phyloP scores from a whole-genome alignment of 2,797 vertebrate species.

The Chiroxiphia lanceolata region DNA sequence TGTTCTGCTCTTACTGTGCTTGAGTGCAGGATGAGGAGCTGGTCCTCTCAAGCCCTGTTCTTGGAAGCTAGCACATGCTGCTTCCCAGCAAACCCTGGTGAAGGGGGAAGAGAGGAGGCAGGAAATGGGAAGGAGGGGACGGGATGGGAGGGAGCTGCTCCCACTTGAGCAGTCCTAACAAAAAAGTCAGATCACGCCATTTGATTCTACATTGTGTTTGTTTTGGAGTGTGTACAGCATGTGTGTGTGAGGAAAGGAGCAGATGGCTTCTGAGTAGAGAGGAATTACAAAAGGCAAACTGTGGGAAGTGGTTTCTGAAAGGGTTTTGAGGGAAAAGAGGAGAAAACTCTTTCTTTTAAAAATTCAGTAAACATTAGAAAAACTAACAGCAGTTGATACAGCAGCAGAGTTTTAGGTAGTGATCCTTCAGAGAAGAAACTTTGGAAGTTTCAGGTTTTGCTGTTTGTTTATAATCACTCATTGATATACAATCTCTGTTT shows the following conservation, averaged over 20 bases:
- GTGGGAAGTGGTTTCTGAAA: constrained; percentile 24
- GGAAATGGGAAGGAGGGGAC: not conserved
- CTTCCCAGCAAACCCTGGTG: not conserved
- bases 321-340: not conserved
- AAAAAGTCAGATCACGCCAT: not conserved
- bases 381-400: not conserved
- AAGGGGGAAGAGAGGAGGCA: not conserved
- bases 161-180: not conserved
- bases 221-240: not conserved
- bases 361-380: not conserved
- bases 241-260: constrained; percentile 24
- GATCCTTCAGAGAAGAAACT: not conserved
- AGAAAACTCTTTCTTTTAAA: not conserved
- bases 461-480: not conserved
- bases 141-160: not conserved
- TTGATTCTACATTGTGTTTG: constrained; percentile 14
- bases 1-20: not conserved
- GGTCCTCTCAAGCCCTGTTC: not conserved
- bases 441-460: not conserved
- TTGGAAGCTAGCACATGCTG: not conserved
- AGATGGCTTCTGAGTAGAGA: constrained; percentile 43
- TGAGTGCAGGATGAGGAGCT: not conserved
- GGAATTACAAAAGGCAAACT: constrained; percentile 17
- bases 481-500: not conserved
- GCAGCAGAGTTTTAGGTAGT: not conserved